Percentiles rank a stretch among this genome's conserved stretches.
Conservation (phyloP, 35 echinoderm and acorn worm species). For the Apostichopus californicus region DNA sequence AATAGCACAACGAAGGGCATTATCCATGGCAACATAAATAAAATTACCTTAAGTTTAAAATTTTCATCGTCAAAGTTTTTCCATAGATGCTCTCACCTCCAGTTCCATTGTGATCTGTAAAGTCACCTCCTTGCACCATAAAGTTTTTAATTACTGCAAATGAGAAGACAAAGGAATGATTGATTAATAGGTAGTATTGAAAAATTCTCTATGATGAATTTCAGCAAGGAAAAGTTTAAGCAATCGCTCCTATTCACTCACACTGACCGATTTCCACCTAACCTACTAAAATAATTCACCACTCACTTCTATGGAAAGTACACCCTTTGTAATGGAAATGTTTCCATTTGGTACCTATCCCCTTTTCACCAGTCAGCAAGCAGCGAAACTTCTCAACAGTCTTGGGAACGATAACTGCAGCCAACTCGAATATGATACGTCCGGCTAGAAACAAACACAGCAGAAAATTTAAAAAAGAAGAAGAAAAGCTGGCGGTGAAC, state of each 20-base stretch:
- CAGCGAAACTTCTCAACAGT: constrained; percentile 85
- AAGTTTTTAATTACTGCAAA: constrained; percentile 80
- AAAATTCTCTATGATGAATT: background rate
- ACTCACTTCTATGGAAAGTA: constrained; percentile 85
- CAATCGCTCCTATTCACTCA: too few species aligned
- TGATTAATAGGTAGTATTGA: background rate
- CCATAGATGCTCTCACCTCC: constrained; percentile 96
- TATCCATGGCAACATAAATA: too few species aligned
- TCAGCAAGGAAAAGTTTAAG: background rate
- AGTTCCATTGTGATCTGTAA: constrained; percentile 80
- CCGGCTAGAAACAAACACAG: constrained; percentile 53
- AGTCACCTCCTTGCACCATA: constrained; percentile 91
- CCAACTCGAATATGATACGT: constrained; percentile 76
- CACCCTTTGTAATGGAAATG: constrained; percentile 80
- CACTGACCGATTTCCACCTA: too few species aligned
- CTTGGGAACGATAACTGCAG: constrained; percentile 73
- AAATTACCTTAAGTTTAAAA: constrained; percentile 71
- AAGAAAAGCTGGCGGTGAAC: too few species aligned
- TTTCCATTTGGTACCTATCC: constrained; percentile 54
- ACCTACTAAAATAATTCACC: background rate
- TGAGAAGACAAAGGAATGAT: background rate
- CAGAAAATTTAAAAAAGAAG: background rate
- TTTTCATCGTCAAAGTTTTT: constrained; percentile 91
- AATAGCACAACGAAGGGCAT: too few species aligned
- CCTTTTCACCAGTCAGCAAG: constrained; percentile 86